Conservation (phyloP, 2,888 invertebrate species). For the Agrotis clavis region DNA sequence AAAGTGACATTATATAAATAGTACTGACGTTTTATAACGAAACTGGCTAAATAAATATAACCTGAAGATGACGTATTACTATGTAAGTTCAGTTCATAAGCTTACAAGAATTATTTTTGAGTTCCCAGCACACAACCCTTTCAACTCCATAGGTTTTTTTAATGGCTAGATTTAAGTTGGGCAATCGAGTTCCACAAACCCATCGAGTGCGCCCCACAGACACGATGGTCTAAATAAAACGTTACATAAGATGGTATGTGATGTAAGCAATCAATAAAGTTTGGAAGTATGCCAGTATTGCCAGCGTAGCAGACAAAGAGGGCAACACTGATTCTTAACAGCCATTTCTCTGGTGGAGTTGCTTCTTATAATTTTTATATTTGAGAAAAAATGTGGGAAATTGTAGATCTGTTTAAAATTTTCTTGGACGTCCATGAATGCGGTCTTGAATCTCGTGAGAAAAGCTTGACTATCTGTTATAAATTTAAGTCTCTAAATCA, state of each 20-base stretch:
- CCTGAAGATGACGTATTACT: too few species aligned
- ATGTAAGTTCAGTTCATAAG: too few species aligned
- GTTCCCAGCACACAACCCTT: too few species aligned
- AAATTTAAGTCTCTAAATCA: too few species aligned
- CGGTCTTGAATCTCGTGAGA: background rate
- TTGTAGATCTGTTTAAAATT: background rate
- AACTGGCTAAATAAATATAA: too few species aligned
- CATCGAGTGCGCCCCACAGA: constrained; percentile 24
- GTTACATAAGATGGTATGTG: constrained; percentile 63
- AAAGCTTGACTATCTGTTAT: background rate
- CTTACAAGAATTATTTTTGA: too few species aligned
- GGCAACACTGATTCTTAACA: constrained; percentile 56
- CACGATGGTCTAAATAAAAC: constrained; percentile 48
- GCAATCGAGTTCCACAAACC: background rate
- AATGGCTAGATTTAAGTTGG: too few species aligned
- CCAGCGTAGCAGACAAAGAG: constrained; percentile 48
- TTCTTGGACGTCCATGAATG: background rate
- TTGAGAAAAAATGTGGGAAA: background rate
- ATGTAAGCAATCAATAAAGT: constrained; percentile 69
- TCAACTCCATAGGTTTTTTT: too few species aligned
- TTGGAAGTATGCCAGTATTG: constrained; percentile 70
- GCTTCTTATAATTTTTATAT: constrained; percentile 36
- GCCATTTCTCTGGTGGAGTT: constrained; percentile 10
- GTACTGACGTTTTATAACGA: too few species aligned
- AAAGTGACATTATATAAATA: too few species aligned